Conservation (phyloP, 2,113 vertebrate species). For the Rostratula benghalensis region DNA sequence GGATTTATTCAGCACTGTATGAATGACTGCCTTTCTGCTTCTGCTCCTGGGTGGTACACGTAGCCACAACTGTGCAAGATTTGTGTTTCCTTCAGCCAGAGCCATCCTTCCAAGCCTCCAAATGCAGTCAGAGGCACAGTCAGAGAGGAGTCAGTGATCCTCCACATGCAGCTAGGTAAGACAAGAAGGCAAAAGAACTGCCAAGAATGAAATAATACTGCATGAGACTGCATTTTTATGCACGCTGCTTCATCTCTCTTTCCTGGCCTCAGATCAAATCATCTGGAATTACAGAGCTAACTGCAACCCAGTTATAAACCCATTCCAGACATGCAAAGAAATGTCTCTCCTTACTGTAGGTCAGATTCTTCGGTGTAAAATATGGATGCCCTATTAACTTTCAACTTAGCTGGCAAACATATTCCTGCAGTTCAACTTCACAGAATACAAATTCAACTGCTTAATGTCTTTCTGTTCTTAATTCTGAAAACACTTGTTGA, state of each 20-base stretch:
- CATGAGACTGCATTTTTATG: background rate
- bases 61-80: background rate
- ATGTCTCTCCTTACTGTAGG: background rate
- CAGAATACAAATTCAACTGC: background rate
- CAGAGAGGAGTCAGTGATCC: background rate
- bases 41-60: background rate
- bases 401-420: background rate
- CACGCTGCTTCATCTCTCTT: background rate
- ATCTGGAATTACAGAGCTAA: background rate
- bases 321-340: background rate
- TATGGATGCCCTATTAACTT: background rate
- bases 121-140: background rate
- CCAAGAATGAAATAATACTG: constrained; percentile 7
- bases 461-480: background rate
- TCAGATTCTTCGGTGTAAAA: background rate
- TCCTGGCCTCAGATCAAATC: background rate
- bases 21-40: background rate
- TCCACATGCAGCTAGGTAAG: background rate
- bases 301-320: background rate
- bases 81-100: background rate
- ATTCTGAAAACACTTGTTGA: background rate
- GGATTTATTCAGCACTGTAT: background rate
- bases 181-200: background rate
- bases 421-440: background rate
- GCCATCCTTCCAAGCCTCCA: background rate